Evolutionary conservation across 2,888 invertebrate genomes (phyloP).

Genomic region (Cryptocheilus praepositus): DNA sequence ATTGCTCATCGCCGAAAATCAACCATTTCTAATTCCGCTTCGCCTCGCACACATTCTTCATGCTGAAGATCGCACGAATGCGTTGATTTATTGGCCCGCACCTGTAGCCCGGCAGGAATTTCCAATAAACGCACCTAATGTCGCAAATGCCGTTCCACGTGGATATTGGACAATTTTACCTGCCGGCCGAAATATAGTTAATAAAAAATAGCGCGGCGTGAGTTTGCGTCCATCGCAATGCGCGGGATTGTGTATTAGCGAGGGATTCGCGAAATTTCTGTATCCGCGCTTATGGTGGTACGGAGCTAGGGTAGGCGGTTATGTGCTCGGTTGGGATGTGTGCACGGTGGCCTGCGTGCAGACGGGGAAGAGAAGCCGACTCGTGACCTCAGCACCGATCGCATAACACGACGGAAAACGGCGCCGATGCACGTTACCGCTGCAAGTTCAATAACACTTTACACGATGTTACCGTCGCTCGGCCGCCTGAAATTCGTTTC

Average conservation of each 20-base stretch:
- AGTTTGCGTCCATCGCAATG: slow-evolving; percentile 1
- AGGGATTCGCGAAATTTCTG: too few relatives aligned
- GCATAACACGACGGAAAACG: slow-evolving; percentile 14
- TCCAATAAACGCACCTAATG: neutral
- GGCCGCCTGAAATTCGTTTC: too few relatives aligned
- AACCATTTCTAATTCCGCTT: too few relatives aligned
- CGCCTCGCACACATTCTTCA: too few relatives aligned
- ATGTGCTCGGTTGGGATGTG: too few relatives aligned
- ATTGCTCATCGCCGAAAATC: too few relatives aligned
- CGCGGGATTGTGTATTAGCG: neutral
- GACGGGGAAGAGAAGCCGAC: neutral
- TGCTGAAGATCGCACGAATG: too few relatives aligned
- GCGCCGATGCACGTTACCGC: neutral
- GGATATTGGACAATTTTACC: too few relatives aligned
- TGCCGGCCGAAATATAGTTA: too few relatives aligned
- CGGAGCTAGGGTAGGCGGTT: neutral
- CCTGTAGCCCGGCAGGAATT: neutral
- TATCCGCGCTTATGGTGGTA: neutral
- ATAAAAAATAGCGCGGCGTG: neutral
- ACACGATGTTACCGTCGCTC: neutral
- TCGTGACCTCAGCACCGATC: slow-evolving; percentile 16
- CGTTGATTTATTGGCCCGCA: too few relatives aligned
- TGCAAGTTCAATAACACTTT: slow-evolving; percentile 19
- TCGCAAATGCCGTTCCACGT: too few relatives aligned
- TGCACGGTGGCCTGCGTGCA: neutral